Evolutionary conservation across 2,113 vertebrate species (phyloP).

Genomic region (Uria aalge): DNA sequence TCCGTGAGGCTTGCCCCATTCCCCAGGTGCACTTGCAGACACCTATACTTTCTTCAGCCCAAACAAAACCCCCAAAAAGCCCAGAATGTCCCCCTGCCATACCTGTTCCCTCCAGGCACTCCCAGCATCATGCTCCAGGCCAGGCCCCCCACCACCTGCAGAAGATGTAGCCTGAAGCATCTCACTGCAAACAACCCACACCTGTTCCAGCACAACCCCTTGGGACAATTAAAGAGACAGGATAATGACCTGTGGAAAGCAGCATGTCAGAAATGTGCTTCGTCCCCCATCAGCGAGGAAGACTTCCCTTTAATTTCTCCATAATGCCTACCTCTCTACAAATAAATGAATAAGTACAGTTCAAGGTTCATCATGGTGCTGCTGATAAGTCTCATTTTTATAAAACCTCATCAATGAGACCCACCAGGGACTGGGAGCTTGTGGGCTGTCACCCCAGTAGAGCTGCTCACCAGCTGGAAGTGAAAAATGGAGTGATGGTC

Average conservation of each 20-base stretch:
- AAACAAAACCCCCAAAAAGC: background rate
- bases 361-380: background rate
- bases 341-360: background rate
- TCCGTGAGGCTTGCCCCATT: no score
- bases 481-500: background rate
- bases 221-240: background rate
- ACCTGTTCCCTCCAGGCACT: fast-evolving
- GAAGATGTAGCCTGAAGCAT: background rate
- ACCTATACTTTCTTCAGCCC: background rate
- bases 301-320: background rate
- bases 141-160: fast-evolving
- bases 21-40: background rate
- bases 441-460: background rate
- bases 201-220: background rate
- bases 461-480: background rate
- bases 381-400: background rate
- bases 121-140: fast-evolving
- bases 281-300: fast-evolving
- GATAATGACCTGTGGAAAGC: background rate
- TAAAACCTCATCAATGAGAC: background rate
- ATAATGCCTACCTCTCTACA: background rate
- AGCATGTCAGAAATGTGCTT: background rate
- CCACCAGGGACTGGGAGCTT: background rate
- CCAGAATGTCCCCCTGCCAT: fast-evolving
- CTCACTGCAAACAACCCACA: background rate